Evolutionary conservation across 2,113 vertebrate genomes (phyloP).

Genomic region (Cyanoliseus patagonus): DNA sequence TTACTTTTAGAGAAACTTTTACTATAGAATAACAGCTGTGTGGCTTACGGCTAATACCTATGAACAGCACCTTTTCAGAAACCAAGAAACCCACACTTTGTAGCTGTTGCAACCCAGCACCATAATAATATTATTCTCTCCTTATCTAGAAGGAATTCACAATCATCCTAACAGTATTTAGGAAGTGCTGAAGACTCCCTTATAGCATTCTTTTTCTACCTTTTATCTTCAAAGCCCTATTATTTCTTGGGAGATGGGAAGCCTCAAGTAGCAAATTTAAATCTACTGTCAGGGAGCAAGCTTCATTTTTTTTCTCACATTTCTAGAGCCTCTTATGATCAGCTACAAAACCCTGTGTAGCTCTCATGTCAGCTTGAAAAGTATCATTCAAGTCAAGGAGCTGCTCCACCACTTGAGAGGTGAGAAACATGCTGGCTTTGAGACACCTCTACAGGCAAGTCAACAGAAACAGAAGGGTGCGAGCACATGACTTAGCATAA

Average conservation of each 20-base stretch:
- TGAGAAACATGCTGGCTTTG: not conserved
- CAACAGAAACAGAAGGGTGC: not conserved
- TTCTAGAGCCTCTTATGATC: not conserved
- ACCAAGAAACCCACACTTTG: not conserved
- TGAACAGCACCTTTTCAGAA: not conserved
- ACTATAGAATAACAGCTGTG: not conserved
- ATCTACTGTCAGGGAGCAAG: not conserved
- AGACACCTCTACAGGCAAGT: not conserved
- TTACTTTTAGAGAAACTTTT: slow-evolving; percentile 18
- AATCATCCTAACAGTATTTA: not conserved
- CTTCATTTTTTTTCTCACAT: not conserved
- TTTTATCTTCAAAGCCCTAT: not conserved
- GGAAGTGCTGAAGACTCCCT: not conserved
- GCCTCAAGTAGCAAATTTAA: not conserved
- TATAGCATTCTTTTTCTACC: not conserved
- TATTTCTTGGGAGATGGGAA: not conserved
- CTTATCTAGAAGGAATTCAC: not conserved
- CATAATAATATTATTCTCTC: not conserved
- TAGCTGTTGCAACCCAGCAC: not conserved
- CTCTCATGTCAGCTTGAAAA: not conserved
- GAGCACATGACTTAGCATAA: accelerated
- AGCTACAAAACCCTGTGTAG: not conserved
- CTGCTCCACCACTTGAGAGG: not conserved
- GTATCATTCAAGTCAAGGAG: not conserved
- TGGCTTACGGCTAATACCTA: not conserved